These are phyloP conservation scores for Blomia tropicalis DNA, from an alignment of 2,888 invertebrate species.

Conservation along the genomic window DNA sequence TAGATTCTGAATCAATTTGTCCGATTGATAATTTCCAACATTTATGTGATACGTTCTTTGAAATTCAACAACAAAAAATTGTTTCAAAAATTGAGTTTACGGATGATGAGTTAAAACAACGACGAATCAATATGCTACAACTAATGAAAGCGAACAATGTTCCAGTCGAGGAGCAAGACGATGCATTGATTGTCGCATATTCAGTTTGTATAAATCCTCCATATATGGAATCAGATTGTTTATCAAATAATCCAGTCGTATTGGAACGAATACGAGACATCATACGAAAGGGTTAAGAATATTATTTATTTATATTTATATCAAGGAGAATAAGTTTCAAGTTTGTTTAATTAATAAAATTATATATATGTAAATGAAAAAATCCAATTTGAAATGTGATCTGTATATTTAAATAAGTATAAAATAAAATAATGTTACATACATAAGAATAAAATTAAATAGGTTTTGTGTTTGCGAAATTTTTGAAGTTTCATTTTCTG, in stretches of 20 bases:
- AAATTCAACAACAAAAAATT: neutral
- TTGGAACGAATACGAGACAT: neutral
- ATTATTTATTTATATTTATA: neutral
- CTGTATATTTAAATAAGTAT: too few species aligned
- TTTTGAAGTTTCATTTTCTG: conserved; percentile 22
- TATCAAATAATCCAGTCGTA: neutral
- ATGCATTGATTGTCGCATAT: conserved; percentile 1
- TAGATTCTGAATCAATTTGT: neutral
- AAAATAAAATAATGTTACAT: neutral
- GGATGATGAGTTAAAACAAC: neutral
- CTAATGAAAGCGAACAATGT: conserved; percentile 1
- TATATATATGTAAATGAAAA: neutral
- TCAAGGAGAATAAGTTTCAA: neutral
- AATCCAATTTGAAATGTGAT: neutral
- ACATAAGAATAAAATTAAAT: too few species aligned
- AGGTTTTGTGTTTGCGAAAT: neutral
- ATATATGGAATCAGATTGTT: neutral
- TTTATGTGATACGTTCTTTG: neutral
- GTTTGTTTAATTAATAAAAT: neutral
- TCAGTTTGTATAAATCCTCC: conserved; percentile 5
- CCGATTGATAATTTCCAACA: neutral
- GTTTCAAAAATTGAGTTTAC: neutral
- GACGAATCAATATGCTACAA: neutral
- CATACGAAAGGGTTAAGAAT: neutral
- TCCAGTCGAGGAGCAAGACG: conserved; percentile 1